These are phyloP conservation scores for Lasioglossum figueresi DNA, from an alignment of 2,888 invertebrate genomes.

Conservation along the genomic window DNA sequence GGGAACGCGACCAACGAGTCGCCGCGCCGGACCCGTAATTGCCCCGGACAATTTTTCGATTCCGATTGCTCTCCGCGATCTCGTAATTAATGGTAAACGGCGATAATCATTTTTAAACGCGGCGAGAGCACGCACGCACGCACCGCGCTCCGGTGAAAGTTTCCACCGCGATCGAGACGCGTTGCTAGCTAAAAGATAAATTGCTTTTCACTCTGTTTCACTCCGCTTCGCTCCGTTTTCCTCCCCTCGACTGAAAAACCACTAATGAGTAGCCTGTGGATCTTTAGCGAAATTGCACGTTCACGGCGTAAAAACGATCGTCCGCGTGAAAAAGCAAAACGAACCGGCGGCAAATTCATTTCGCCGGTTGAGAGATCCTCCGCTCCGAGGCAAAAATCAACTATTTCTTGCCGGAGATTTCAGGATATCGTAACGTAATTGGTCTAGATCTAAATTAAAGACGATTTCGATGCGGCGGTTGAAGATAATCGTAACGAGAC, in stretches of 20 bases:
- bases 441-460: neutral
- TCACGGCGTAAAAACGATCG: neutral
- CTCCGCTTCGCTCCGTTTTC: neutral
- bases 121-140: slow-evolving; percentile 17
- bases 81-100: slow-evolving; percentile 41
- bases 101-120: slow-evolving; percentile 9
- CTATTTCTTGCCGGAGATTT: neutral
- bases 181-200: neutral
- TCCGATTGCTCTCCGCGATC: neutral
- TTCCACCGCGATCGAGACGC: neutral
- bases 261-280: slow-evolving; percentile 2
- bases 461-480: neutral
- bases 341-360: neutral
- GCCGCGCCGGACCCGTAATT: slow-evolving; percentile 19
- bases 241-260: neutral
- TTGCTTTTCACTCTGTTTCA: slow-evolving; percentile 1
- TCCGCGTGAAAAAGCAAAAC: neutral
- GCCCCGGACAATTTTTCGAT: neutral
- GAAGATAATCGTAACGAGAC: neutral
- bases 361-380: neutral
- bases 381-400: neutral
- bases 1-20: slow-evolving; percentile 28
- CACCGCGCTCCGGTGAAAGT: slow-evolving; percentile 44
- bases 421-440: neutral
- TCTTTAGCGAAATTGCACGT: slow-evolving; percentile 1